Percentiles rank a stretch among this genome's conserved stretches.
These are phyloP conservation scores for Megatriorchis doriae DNA, from an alignment of 2,113 vertebrate species.

Conservation along the genomic window DNA sequence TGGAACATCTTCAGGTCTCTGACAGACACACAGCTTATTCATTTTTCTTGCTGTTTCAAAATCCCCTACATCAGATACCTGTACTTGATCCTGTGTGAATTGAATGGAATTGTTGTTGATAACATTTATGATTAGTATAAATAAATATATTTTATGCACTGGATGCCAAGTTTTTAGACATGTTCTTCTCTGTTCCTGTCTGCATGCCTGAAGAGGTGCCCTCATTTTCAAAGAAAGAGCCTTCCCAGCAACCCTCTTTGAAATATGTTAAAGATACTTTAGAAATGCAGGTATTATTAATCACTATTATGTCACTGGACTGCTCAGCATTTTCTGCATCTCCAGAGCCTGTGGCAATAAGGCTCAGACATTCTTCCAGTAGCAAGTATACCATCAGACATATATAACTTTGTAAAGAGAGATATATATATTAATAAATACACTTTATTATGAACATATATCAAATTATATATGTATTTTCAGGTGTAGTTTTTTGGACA, in stretches of 20 bases:
- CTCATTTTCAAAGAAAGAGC: neutral
- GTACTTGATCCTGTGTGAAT: neutral
- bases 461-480: neutral
- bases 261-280: neutral
- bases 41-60: neutral
- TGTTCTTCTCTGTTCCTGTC: neutral
- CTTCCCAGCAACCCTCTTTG: neutral
- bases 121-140: neutral
- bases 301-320: neutral
- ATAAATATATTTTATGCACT: neutral
- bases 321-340: neutral
- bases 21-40: neutral
- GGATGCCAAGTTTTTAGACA: neutral
- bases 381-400: neutral
- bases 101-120: neutral
- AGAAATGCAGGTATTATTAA: neutral
- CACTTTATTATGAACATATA: neutral
- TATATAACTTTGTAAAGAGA: neutral
- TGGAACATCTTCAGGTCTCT: neutral
- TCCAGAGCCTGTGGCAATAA: neutral
- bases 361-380: neutral
- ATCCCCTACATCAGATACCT: neutral
- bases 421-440: neutral
- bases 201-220: neutral
- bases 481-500: neutral